Conservation (phyloP, 1,140 invertebrate genomes). For the Drosophila willistoni region DNA sequence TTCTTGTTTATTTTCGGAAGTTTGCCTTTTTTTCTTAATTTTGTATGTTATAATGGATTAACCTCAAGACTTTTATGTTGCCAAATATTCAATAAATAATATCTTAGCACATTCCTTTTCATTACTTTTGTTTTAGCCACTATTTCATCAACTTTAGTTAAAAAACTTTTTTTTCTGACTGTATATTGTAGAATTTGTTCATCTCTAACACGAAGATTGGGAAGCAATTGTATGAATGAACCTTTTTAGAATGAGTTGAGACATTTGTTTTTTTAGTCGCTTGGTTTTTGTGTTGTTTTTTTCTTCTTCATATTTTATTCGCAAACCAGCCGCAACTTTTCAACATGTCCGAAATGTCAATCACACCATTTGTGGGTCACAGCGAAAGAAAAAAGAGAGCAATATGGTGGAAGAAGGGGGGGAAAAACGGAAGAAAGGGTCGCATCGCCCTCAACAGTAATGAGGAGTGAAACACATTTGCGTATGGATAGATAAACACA, state of each 20-base stretch:
- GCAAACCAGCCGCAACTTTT: conserved; percentile 26
- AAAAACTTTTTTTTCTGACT: too few species aligned
- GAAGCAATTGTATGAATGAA: conserved; percentile 25
- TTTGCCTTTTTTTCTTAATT: too few species aligned
- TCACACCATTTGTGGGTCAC: conserved; percentile 54
- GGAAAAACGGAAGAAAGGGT: background rate
- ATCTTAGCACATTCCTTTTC: too few species aligned
- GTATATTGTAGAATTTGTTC: background rate
- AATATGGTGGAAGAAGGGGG: background rate
- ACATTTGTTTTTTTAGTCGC: conserved; percentile 49
- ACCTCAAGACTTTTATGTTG: too few species aligned
- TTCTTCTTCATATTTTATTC: conserved; percentile 14
- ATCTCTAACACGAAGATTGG: background rate
- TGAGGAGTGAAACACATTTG: conserved; percentile 30
- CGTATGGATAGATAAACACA: conserved; percentile 60
- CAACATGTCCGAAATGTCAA: conserved; percentile 65
- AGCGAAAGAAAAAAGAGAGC: background rate
- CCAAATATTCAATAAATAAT: too few species aligned
- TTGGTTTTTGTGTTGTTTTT: background rate
- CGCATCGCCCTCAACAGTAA: conserved; percentile 1
- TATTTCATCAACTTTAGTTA: too few species aligned
- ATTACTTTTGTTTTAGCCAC: too few species aligned
- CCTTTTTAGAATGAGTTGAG: conserved; percentile 49
- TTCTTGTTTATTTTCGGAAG: too few species aligned
- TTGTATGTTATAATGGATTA: too few species aligned